These are phyloP conservation scores for Urocyon cinereoargenteus DNA, from an alignment of 2,797 vertebrate genomes.

Conservation along the genomic window DNA sequence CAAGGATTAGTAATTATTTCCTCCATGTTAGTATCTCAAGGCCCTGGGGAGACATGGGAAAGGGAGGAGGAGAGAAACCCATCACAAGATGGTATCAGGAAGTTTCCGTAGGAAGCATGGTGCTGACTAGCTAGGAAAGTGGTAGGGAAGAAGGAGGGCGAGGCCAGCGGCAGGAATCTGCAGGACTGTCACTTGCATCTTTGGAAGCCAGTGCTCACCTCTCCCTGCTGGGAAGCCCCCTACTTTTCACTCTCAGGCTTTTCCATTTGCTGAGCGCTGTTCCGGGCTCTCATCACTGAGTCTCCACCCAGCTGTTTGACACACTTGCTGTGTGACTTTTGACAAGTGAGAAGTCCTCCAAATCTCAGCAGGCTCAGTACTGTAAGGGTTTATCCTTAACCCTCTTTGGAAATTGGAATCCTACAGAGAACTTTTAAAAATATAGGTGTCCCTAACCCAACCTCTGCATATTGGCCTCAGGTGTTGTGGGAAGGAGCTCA, in stretches of 20 bases:
- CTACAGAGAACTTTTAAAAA: not conserved
- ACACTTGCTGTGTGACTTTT: not conserved
- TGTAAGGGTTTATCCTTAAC: not conserved
- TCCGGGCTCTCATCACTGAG: not conserved
- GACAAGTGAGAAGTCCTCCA: not conserved
- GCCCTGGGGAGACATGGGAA: not conserved
- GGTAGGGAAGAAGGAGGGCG: not conserved
- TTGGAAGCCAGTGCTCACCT: not conserved
- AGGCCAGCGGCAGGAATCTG: not conserved
- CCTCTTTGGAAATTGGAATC: not conserved
- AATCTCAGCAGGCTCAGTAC: not conserved
- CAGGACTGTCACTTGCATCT: not conserved
- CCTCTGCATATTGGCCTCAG: not conserved
- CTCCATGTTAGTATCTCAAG: not conserved
- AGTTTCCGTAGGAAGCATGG: not conserved
- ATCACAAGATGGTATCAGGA: rapidly evolving
- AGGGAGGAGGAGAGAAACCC: not conserved
- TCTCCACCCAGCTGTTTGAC: not conserved
- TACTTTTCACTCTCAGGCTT: no score
- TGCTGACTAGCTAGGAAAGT: no score
- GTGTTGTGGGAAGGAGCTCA: not conserved
- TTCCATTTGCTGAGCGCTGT: rapidly evolving
- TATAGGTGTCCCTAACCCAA: not conserved
- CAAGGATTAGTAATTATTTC: not conserved
- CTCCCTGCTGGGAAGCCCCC: not conserved